Evolutionary conservation across 2,113 vertebrate genomes (phyloP).

Genomic region (Petroica traversi): DNA sequence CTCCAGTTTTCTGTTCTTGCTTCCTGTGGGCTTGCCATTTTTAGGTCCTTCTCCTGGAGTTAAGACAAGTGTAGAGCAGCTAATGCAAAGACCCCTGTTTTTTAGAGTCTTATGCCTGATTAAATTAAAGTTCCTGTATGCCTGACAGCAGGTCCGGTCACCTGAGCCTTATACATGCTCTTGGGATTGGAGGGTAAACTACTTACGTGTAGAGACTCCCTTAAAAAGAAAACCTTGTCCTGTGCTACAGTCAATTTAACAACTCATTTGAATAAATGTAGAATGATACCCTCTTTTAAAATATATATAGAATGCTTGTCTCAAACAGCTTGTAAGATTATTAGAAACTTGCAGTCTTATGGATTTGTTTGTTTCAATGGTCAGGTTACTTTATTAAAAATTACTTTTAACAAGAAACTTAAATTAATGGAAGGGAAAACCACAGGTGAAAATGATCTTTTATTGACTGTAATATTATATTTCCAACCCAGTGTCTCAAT

Average conservation of each 20-base stretch:
- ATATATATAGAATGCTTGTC: slow-evolving; percentile 6
- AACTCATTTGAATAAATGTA: slow-evolving; percentile 51
- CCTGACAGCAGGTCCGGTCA: not conserved
- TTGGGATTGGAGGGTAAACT: slow-evolving; percentile 7
- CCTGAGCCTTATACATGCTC: not conserved
- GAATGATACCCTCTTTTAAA: slow-evolving; percentile 40
- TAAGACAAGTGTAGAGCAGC: not conserved
- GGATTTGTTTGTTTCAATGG: not conserved
- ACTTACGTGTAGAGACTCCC: not conserved
- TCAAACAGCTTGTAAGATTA: not conserved
- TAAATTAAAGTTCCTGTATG: not conserved
- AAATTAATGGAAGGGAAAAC: not conserved
- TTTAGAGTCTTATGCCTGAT: not conserved
- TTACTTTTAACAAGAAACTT: not conserved
- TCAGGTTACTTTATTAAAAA: not conserved
- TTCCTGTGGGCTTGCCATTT: not conserved
- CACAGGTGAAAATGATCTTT: not conserved
- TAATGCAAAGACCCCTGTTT: not conserved
- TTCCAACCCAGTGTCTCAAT: not conserved
- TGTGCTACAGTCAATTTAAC: not conserved
- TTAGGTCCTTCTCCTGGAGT: not conserved
- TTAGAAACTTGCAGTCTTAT: not conserved
- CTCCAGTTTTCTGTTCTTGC: not conserved
- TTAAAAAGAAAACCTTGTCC: slow-evolving; percentile 36
- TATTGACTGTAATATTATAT: not conserved